These are phyloP conservation scores for Synanthedon vespiformis DNA, from an alignment of 2,888 invertebrate genomes.

Conservation along the genomic window DNA sequence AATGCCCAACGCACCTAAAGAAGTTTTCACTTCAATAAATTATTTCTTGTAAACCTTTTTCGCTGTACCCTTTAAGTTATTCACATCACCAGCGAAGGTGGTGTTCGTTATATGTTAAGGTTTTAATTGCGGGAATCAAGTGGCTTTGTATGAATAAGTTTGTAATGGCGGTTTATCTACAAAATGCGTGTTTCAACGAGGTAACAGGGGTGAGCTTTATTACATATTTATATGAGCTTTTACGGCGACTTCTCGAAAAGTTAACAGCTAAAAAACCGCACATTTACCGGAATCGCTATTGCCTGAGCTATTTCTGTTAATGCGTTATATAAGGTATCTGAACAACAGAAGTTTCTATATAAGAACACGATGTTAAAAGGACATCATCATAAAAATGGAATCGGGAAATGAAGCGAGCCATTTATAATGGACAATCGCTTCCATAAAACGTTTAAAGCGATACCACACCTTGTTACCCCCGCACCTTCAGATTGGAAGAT, in stretches of 20 bases:
- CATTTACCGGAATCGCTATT: no score
- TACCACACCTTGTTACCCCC: slow-evolving; percentile 6
- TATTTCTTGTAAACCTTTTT: no score
- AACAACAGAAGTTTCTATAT: no score
- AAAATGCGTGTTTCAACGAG: neutral
- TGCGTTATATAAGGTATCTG: no score
- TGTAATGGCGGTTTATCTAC: neutral
- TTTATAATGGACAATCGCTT: slow-evolving; percentile 1
- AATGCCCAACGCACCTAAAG: no score
- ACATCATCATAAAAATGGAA: no score
- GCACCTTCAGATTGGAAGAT: slow-evolving; percentile 53
- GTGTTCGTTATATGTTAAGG: slow-evolving; percentile 59
- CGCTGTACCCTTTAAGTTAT: no score
- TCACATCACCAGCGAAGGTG: slow-evolving; percentile 19
- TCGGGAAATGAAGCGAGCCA: neutral
- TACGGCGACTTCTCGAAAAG: no score
- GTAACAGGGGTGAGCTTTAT: neutral
- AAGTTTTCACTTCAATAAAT: no score
- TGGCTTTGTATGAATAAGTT: slow-evolving; percentile 32
- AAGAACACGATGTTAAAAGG: no score
- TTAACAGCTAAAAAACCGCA: no score
- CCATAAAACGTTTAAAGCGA: slow-evolving; percentile 7
- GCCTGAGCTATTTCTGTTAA: no score
- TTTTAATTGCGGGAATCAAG: slow-evolving; percentile 66
- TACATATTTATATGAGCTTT: neutral